A percentile compares a stretch with the other conserved stretches of the same genome.
Conservation (phyloP, 2,797 vertebrate genomes). For the Leucoraja ocellata region DNA sequence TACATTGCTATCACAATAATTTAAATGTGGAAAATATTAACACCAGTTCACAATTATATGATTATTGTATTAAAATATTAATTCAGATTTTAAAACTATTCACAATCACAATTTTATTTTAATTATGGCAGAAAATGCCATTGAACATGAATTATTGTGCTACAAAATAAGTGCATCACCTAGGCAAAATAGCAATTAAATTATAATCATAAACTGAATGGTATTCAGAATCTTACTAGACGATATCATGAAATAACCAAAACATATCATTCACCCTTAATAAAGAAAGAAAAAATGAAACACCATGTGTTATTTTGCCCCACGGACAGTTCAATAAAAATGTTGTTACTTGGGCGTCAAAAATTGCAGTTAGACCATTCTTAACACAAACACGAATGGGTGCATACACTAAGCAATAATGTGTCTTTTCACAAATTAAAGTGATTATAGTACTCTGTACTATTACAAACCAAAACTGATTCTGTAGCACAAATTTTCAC, state of each 20-base stretch:
- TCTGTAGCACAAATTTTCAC: neutral
- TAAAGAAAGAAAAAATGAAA: neutral
- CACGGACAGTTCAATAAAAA: neutral
- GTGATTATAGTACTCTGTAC: neutral
- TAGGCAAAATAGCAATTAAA: neutral
- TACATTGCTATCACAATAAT: constrained; percentile 50
- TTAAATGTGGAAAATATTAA: constrained; percentile 49
- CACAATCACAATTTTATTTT: neutral
- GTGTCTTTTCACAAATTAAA: neutral
- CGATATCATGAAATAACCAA: constrained; percentile 1
- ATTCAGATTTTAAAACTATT: constrained; percentile 24
- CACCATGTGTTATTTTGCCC: too few relatives aligned
- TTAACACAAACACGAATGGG: neutral
- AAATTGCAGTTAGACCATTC: neutral
- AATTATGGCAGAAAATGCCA: constrained; percentile 3
- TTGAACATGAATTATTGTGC: neutral
- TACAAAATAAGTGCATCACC: constrained; percentile 1
- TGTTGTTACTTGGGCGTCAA: neutral
- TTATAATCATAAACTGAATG: neutral
- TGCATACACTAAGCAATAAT: neutral
- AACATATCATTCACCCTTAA: neutral
- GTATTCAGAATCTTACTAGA: neutral
- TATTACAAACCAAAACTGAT: neutral
- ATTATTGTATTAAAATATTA: constrained; percentile 35
- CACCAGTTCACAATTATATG: constrained; percentile 49